Percentiles rank a stretch among this genome's conserved stretches.
phyloP scores from a whole-genome alignment of 2,797 vertebrate species.

The Coregonus sp. region DNA sequence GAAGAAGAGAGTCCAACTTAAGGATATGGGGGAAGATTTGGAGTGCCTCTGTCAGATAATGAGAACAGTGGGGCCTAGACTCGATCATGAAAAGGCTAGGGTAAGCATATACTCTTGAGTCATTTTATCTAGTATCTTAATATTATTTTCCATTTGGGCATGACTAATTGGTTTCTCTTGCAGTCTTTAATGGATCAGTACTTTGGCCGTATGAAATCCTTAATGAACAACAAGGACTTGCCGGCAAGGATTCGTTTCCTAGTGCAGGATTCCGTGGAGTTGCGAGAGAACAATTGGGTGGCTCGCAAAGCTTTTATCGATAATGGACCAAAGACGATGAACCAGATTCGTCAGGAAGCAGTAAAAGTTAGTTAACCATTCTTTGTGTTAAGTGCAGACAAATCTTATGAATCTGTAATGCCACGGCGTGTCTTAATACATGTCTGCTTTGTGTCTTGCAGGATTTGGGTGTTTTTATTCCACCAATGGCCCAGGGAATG shows the following conservation, averaged over 20 bases:
- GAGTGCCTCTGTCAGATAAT: slow-evolving; percentile 99
- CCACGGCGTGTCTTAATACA: background rate
- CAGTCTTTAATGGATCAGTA: slow-evolving; percentile 99
- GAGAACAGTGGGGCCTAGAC: slow-evolving; percentile 99
- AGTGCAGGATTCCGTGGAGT: slow-evolving; percentile 98
- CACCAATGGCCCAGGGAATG: slow-evolving; percentile 96
- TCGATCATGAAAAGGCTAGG: slow-evolving; percentile 99
- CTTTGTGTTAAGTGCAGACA: background rate
- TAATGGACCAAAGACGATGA: slow-evolving; percentile 99
- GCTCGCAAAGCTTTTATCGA: slow-evolving; percentile 99
- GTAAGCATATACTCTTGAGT: slow-evolving; percentile 62
- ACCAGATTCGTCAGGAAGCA: slow-evolving; percentile 99
- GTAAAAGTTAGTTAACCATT: slow-evolving; percentile 82
- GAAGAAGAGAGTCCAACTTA: slow-evolving; percentile 99
- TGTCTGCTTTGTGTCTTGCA: slow-evolving; percentile 44
- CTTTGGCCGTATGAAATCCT: slow-evolving; percentile 99
- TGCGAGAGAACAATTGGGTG: slow-evolving; percentile 97
- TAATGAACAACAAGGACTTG: slow-evolving; percentile 99
- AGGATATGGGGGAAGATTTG: slow-evolving; percentile 99
- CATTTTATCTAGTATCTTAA: background rate
- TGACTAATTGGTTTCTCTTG: background rate
- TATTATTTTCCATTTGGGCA: background rate
- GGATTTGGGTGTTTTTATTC: slow-evolving; percentile 99
- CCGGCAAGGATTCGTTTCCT: slow-evolving; percentile 99
- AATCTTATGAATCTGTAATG: background rate